Conservation (phyloP, 2,797 vertebrate genomes). For the Argentina silus region DNA sequence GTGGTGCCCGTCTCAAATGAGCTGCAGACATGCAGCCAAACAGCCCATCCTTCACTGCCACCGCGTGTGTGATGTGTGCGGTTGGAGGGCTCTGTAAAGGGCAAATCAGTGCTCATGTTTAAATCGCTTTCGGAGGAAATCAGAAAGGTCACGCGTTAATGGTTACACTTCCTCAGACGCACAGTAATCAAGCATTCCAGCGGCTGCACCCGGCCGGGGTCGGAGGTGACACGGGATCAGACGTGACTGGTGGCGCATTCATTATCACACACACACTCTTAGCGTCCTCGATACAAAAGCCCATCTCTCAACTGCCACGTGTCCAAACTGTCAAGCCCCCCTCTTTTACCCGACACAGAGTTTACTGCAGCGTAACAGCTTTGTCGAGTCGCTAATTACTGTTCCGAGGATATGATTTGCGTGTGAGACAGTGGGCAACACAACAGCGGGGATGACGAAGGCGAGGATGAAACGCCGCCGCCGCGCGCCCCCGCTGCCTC, state of each 20-base stretch:
- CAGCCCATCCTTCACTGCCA: neutral
- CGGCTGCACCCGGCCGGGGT: constrained; percentile 42
- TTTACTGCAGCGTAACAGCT: constrained; percentile 42
- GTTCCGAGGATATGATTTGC: constrained; percentile 44
- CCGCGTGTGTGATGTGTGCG: neutral
- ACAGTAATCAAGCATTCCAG: constrained; percentile 53
- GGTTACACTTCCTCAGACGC: constrained; percentile 50
- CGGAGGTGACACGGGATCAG: constrained; percentile 48
- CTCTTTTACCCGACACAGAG: constrained; percentile 25
- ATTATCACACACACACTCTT: constrained; percentile 32
- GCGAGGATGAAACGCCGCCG: constrained; percentile 38
- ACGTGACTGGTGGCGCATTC: constrained; percentile 40
- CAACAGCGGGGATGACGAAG: constrained; percentile 21
- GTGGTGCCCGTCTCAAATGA: neutral
- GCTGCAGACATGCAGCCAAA: constrained; percentile 2
- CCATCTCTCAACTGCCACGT: constrained; percentile 22
- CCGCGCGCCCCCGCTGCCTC: constrained; percentile 9
- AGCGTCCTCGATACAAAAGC: constrained; percentile 28
- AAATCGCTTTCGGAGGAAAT: constrained; percentile 27
- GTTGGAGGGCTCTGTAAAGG: constrained; percentile 57
- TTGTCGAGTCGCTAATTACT: constrained; percentile 54
- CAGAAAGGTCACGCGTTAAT: constrained; percentile 64
- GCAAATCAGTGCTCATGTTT: constrained; percentile 55
- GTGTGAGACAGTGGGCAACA: constrained; percentile 35
- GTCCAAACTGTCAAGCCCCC: constrained; percentile 41